Conservation (phyloP, 2,888 invertebrate species). For the Patella pellucida region DNA sequence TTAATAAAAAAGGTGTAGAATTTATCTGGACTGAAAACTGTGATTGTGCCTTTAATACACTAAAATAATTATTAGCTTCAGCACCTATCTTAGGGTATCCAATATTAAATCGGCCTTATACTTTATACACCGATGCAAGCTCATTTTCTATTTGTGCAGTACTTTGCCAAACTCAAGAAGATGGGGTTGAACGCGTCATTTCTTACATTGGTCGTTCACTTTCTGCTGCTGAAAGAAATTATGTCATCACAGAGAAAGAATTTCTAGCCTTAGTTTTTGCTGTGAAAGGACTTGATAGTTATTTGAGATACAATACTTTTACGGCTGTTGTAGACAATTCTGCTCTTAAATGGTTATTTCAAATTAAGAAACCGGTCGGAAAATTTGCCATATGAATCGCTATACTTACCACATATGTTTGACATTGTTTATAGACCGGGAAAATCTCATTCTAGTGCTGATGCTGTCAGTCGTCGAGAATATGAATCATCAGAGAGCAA, state of each 20-base stretch:
- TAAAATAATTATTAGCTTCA: constrained; percentile 15
- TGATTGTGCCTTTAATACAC: constrained; percentile 12
- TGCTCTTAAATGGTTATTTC: constrained; percentile 25
- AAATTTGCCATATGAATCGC: constrained; percentile 14
- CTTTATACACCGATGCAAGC: constrained; percentile 23
- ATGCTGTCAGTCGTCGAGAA: constrained; percentile 11
- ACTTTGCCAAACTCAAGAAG: constrained; percentile 18
- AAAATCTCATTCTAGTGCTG: constrained; percentile 9
- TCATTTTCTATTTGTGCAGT: constrained; percentile 22
- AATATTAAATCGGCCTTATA: constrained; percentile 14
- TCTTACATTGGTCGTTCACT: constrained; percentile 21
- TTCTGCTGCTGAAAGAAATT: constrained; percentile 12
- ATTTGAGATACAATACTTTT: constrained; percentile 16
- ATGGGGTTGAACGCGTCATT: constrained; percentile 16
- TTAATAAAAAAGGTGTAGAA: constrained; percentile 20
- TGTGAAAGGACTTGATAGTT: constrained; percentile 22
- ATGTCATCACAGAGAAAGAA: constrained; percentile 25
- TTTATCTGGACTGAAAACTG: constrained; percentile 27
- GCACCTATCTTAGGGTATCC: constrained; percentile 23
- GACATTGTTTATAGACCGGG: constrained; percentile 12
- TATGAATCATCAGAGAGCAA: not conserved
- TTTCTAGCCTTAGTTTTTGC: constrained; percentile 25
- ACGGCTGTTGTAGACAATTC: constrained; percentile 23
- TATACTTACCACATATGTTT: not conserved
- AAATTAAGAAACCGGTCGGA: constrained; percentile 16